Evolutionary conservation across 2,797 vertebrate genomes (phyloP).

Genomic region (Tachyglossus aculeatus): DNA sequence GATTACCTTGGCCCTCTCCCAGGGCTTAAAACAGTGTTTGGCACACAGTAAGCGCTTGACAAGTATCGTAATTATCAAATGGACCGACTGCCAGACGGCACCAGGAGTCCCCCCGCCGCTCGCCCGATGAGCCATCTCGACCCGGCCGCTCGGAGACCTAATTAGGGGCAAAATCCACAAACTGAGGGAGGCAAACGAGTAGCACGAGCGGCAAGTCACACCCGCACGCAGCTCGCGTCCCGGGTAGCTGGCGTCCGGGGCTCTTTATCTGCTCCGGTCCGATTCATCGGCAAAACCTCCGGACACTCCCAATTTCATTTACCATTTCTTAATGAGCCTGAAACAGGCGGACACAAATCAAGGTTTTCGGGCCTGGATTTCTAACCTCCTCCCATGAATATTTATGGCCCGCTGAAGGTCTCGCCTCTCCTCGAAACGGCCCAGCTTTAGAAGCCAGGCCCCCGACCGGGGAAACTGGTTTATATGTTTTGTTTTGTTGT

Average conservation of each 20-base stretch:
- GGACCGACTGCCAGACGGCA: not conserved
- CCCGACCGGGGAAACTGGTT: conserved; percentile 4
- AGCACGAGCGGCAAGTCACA: not conserved
- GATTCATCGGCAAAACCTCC: conserved; percentile 36
- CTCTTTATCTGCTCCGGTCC: conserved; percentile 43
- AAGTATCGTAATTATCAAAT: too few species aligned
- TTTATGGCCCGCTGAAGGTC: conserved; percentile 55
- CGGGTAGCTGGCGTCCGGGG: conserved; percentile 14
- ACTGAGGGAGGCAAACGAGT: conserved; percentile 22
- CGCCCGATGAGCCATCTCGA: conserved; percentile 21
- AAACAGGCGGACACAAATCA: conserved; percentile 57
- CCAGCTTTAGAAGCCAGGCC: conserved; percentile 28
- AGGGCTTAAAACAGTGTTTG: too few species aligned
- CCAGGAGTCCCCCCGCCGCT: conserved; percentile 6
- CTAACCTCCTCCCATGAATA: conserved; percentile 55
- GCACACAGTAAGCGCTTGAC: too few species aligned
- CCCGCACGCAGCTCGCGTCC: conserved; percentile 13
- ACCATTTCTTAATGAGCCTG: conserved; percentile 64
- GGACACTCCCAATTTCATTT: conserved; percentile 47
- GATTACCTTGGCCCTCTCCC: too few species aligned
- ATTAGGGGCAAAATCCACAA: conserved; percentile 37
- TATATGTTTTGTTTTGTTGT: too few species aligned
- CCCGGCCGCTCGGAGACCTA: conserved; percentile 2
- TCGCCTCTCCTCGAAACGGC: conserved; percentile 42
- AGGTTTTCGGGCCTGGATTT: conserved; percentile 58